These are phyloP conservation scores for Hylyphantes graminicola DNA, from an alignment of 1,140 invertebrate genomes.

Conservation along the genomic window DNA sequence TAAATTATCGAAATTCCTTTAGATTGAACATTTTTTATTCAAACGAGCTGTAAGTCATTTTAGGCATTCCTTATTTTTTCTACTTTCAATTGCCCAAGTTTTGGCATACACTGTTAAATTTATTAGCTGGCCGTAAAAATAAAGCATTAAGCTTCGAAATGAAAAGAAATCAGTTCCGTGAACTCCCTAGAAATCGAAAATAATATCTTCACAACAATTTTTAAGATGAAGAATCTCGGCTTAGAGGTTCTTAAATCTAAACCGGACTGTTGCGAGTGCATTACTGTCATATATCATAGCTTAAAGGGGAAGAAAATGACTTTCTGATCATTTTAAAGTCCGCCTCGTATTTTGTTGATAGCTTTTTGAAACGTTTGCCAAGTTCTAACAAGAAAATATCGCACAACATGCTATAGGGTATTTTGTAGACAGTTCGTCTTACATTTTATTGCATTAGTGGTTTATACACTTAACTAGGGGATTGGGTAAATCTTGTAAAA, in stretches of 20 bases:
- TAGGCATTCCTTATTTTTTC: too few species aligned
- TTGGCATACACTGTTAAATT: conserved; percentile 7
- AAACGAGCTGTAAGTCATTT: too few species aligned
- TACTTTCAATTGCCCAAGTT: too few species aligned
- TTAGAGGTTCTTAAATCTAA: conserved; percentile 41
- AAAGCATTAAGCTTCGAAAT: conserved; percentile 21
- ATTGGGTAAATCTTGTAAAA: background rate
- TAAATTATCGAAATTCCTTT: too few species aligned
- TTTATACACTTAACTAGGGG: background rate
- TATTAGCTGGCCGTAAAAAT: conserved; percentile 32
- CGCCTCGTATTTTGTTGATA: conserved; percentile 51
- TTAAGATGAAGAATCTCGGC: conserved; percentile 20
- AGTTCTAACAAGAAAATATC: conserved; percentile 55
- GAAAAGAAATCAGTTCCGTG: conserved; percentile 34
- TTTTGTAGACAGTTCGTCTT: conserved; percentile 13
- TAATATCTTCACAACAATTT: conserved; percentile 41
- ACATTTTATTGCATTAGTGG: conserved; percentile 12
- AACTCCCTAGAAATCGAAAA: conserved; percentile 36
- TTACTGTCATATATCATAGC: conserved; percentile 51
- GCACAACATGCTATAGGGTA: background rate
- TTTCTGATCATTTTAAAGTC: conserved; percentile 57
- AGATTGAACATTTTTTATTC: too few species aligned
- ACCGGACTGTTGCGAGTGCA: conserved; percentile 48
- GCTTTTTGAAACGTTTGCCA: conserved; percentile 56
- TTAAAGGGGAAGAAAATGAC: conserved; percentile 57